Conservation (phyloP, 2,797 vertebrate genomes). For the Aplochiton taeniatus region DNA sequence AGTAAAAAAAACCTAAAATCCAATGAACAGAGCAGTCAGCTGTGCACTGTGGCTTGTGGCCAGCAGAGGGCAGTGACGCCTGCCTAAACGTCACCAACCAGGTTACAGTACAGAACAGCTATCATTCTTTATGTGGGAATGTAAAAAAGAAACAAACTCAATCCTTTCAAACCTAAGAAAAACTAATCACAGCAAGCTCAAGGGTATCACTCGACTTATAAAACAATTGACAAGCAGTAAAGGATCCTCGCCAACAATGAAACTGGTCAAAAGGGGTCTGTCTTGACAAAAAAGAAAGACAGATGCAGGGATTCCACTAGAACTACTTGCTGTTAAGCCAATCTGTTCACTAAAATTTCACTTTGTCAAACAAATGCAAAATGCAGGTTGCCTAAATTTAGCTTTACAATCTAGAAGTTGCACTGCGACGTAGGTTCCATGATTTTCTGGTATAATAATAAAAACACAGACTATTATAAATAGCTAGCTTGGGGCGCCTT, state of each 20-base stretch:
- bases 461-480: no score
- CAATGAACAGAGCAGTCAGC: slow-evolving; percentile 24
- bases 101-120: no score
- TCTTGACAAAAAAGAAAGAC: no score
- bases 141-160: slow-evolving; percentile 18
- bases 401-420: slow-evolving; percentile 34
- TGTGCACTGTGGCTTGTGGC: slow-evolving; percentile 13
- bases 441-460: no score
- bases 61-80: slow-evolving; percentile 42
- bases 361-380: no score
- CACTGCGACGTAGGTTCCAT: no score
- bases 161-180: slow-evolving; percentile 31
- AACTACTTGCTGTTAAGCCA: no score
- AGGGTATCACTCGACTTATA: slow-evolving; percentile 42
- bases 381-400: no score
- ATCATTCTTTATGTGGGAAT: slow-evolving; percentile 3
- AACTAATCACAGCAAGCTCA: slow-evolving; percentile 63
- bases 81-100: background rate
- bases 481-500: no score
- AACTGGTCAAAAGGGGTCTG: slow-evolving; percentile 16
- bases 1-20: slow-evolving; percentile 22
- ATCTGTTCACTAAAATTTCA: no score
- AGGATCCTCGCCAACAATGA: slow-evolving; percentile 37
- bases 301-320: no score
- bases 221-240: slow-evolving; percentile 40